These are phyloP conservation scores for Eidolon helvum DNA, from an alignment of 2,113 vertebrate species.

Conservation along the genomic window DNA sequence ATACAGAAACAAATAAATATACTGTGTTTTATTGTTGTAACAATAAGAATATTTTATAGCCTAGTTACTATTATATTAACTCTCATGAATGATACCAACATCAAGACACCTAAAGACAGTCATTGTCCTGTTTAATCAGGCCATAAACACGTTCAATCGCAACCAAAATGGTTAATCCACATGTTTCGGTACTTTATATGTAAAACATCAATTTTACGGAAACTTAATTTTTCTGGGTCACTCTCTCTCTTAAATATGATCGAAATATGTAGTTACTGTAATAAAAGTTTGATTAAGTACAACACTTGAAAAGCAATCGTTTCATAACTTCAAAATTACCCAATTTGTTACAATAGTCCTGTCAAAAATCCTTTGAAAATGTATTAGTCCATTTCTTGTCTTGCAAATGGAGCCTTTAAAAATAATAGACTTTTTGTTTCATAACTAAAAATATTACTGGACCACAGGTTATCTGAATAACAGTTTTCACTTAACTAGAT, in stretches of 20 bases:
- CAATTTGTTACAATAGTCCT: not conserved
- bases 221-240: not conserved
- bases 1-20: not conserved
- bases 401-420: constrained; percentile 9
- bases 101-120: not conserved
- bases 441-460: constrained; percentile 1
- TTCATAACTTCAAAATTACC: constrained; percentile 3
- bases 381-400: constrained; percentile 45
- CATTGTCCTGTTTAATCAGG: not conserved
- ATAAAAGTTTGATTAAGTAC: constrained; percentile 24
- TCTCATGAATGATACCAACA: not conserved
- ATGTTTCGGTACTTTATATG: not conserved
- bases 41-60: not conserved
- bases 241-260: constrained; percentile 4
- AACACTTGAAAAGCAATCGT: not conserved
- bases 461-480: not conserved
- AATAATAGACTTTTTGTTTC: not conserved
- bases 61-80: not conserved
- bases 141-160: not conserved
- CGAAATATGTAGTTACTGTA: not conserved
- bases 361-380: not conserved
- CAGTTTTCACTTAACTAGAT: constrained; percentile 1
- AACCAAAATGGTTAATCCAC: not conserved
- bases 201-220: not conserved
- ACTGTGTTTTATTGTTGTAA: not conserved